These are phyloP conservation scores for Hypothenemus hampei DNA, from an alignment of 1,140 invertebrate species.

Conservation along the genomic window DNA sequence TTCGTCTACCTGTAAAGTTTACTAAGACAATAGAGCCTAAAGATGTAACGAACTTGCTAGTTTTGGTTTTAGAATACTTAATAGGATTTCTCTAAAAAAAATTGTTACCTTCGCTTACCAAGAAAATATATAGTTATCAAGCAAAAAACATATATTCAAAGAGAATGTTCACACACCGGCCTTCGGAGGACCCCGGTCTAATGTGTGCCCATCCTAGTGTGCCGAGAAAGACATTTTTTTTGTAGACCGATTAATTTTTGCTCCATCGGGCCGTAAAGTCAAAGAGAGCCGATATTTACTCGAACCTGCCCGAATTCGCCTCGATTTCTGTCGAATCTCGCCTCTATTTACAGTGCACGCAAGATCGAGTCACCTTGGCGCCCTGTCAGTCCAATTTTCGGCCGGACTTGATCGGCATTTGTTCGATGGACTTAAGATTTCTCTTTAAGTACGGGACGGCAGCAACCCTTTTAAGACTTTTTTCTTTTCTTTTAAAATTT, in stretches of 20 bases:
- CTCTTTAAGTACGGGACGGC: slow-evolving; percentile 5
- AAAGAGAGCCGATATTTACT: slow-evolving; percentile 31
- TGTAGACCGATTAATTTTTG: slow-evolving; percentile 37
- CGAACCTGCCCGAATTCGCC: slow-evolving; percentile 10
- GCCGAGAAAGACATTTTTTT: slow-evolving; percentile 29
- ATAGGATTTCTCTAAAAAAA: too few relatives aligned
- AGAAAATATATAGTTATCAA: too few relatives aligned
- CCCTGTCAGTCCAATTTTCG: slow-evolving; percentile 18
- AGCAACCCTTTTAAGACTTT: slow-evolving; percentile 11
- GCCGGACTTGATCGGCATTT: slow-evolving; percentile 12
- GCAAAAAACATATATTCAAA: background rate
- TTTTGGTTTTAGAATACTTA: too few relatives aligned
- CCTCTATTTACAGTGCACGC: slow-evolving; percentile 1
- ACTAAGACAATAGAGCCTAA: too few relatives aligned
- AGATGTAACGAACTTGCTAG: too few relatives aligned
- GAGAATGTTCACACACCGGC: background rate
- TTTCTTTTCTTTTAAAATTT: too few relatives aligned
- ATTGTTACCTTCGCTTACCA: too few relatives aligned
- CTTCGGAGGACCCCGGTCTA: slow-evolving; percentile 2
- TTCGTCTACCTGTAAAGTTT: slow-evolving; percentile 6
- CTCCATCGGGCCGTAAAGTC: slow-evolving; percentile 38
- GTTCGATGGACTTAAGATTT: slow-evolving; percentile 24
- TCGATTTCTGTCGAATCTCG: slow-evolving; percentile 15
- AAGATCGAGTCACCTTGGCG: background rate
- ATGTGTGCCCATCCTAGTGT: slow-evolving; percentile 28